A percentile compares a stretch with the other conserved stretches of the same genome.
Evolutionary conservation across 2,797 vertebrate genomes (phyloP).

Genomic region (Gobionotothen gibberifrons): DNA sequence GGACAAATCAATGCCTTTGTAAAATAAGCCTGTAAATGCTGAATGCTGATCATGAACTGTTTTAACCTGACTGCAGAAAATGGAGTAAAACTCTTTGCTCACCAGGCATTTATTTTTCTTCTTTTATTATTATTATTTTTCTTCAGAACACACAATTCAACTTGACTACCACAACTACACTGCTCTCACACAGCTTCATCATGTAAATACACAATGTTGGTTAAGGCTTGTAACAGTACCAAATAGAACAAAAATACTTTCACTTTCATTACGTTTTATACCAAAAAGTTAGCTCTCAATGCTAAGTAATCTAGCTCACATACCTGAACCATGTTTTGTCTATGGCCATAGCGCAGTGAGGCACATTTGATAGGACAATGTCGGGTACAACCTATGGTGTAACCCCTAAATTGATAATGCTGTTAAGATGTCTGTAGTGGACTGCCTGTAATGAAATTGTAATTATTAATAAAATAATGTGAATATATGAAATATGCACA

Average conservation of each 20-base stretch:
- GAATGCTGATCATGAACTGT: conserved; percentile 69
- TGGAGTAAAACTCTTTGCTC: conserved; percentile 62
- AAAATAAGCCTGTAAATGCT: conserved; percentile 70
- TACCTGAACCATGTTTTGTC: conserved; percentile 40
- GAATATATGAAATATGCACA: conserved; percentile 53
- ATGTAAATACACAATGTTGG: conserved; percentile 43
- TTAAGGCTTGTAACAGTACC: conserved; percentile 50
- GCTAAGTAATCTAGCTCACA: conserved; percentile 56
- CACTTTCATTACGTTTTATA: conserved; percentile 45
- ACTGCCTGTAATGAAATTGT: conserved; percentile 79
- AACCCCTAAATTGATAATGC: conserved; percentile 62
- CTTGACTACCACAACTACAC: conserved; percentile 51
- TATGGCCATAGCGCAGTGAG: conserved; percentile 50
- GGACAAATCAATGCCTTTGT: conserved; percentile 74
- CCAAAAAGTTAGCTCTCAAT: conserved; percentile 59
- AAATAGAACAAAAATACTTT: conserved; percentile 55
- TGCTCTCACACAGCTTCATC: conserved; percentile 56
- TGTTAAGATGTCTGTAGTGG: conserved; percentile 73
- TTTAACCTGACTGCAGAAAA: conserved; percentile 62
- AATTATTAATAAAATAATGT: conserved; percentile 79
- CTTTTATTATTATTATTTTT: conserved; percentile 9
- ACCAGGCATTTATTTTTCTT: conserved; percentile 50
- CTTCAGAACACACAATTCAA: conserved; percentile 37
- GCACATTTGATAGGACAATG: conserved; percentile 64
- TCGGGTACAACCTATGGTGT: conserved; percentile 12